Conservation (phyloP, 2,113 vertebrate species). For the Donacobius atricapilla region DNA sequence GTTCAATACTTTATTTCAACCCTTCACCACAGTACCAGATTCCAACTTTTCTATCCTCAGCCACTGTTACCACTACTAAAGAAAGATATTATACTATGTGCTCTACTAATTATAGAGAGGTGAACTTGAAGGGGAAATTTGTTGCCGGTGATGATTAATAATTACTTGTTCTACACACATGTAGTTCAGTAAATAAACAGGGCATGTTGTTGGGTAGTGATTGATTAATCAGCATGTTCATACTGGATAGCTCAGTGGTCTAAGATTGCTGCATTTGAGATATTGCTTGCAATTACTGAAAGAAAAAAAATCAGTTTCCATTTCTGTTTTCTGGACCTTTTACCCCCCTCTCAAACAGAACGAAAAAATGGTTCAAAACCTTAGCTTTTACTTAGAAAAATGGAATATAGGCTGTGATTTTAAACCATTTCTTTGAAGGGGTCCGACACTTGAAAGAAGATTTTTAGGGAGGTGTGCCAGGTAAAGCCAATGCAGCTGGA, state of each 20-base stretch:
- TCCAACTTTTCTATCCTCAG: neutral
- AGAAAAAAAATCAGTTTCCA: conserved; percentile 33
- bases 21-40: neutral
- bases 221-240: conserved; percentile 73
- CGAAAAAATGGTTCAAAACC: conserved; percentile 46
- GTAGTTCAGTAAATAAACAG: conserved; percentile 62
- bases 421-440: neutral
- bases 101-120: conserved; percentile 69
- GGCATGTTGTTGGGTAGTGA: conserved; percentile 50
- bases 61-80: conserved; percentile 18
- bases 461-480: neutral
- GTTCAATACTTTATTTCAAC: neutral
- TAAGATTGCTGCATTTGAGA: conserved; percentile 67
- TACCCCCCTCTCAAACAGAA: neutral
- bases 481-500: neutral
- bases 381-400: conserved; percentile 50
- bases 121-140: conserved; percentile 63
- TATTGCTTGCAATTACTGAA: conserved; percentile 61
- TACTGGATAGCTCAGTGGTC: conserved; percentile 51
- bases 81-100: conserved; percentile 43
- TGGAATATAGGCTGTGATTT: neutral
- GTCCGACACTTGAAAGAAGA: neutral
- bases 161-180: conserved; percentile 57
- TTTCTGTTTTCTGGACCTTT: conserved; percentile 25
- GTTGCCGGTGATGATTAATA: conserved; percentile 71